Conservation (phyloP, 2,888 invertebrate species). For the Meiosimyza decipiens region DNA sequence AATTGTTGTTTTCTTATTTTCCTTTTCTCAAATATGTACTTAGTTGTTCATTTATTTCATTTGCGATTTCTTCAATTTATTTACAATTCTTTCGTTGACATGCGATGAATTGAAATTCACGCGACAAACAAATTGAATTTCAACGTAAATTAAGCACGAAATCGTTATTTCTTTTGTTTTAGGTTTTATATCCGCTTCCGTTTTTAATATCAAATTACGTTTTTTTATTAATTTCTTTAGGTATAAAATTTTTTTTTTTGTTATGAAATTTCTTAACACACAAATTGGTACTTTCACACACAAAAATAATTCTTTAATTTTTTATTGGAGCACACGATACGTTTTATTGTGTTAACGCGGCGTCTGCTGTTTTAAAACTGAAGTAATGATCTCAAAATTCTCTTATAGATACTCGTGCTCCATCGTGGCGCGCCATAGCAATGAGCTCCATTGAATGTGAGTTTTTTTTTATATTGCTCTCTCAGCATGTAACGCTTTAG, state of each 20-base stretch:
- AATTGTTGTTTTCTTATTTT: not conserved
- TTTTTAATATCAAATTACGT: slow-evolving; percentile 12
- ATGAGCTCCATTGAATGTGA: not conserved
- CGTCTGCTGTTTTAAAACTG: slow-evolving; percentile 44
- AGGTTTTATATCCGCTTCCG: not conserved
- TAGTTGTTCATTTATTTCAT: slow-evolving; percentile 10
- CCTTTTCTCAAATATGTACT: not conserved
- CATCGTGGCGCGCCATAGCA: slow-evolving; percentile 1
- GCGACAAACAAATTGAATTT: slow-evolving; percentile 22
- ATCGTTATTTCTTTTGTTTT: slow-evolving; percentile 33
- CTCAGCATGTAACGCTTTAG: no score
- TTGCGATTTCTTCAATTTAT: no score
- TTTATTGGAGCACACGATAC: not conserved
- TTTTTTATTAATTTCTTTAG: not conserved
- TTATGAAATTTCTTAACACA: not conserved
- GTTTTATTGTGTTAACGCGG: slow-evolving; percentile 39
- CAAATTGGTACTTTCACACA: not conserved
- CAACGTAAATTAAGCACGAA: slow-evolving; percentile 21
- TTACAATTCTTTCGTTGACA: no score
- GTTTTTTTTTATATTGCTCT: no score
- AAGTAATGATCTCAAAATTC: slow-evolving; percentile 38
- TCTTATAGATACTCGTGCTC: slow-evolving; percentile 41
- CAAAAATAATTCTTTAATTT: slow-evolving; percentile 8
- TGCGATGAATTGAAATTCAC: no score
- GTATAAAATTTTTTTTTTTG: slow-evolving; percentile 8